phyloP scores from a whole-genome alignment of 2,113 vertebrate species.

The Papio anubis region DNA sequence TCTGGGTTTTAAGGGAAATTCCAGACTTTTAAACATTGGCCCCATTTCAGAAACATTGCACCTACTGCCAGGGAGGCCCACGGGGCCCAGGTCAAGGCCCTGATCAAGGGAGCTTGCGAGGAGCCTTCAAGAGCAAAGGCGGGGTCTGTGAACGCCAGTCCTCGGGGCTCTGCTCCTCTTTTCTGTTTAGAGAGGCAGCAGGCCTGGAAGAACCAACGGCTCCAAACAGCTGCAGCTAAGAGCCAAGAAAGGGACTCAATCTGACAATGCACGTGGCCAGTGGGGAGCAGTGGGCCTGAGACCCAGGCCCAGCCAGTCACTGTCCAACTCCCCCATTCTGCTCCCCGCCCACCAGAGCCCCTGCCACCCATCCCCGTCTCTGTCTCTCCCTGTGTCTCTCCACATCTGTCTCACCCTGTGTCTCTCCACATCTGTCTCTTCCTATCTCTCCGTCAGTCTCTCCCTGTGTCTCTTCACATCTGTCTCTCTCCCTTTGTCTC shows the following conservation, averaged over 20 bases:
- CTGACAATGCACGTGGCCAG: rapidly evolving
- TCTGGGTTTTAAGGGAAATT: background rate
- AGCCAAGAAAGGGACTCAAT: background rate
- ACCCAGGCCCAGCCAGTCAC: background rate
- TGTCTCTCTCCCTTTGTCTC: no score
- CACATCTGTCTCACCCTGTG: no score
- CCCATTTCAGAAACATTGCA: background rate
- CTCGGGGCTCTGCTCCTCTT: background rate
- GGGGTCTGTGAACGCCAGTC: rapidly evolving
- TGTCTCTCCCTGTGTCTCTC: no score
- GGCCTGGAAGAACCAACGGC: background rate
- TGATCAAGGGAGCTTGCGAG: background rate
- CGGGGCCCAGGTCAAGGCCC: background rate
- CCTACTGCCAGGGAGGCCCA: background rate
- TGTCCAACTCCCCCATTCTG: no score
- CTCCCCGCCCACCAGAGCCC: no score
- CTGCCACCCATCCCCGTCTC: background rate
- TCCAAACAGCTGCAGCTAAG: background rate
- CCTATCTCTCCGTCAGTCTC: no score
- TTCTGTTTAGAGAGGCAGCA: background rate
- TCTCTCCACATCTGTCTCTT: no score
- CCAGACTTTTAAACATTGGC: background rate
- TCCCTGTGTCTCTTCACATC: no score
- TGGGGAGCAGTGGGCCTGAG: background rate
- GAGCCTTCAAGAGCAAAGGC: background rate